Evolutionary conservation across 2,888 invertebrate genomes (phyloP), one percentile per base, ranked within the genome.

Genomic region (Acholoe squamosa): DNA sequence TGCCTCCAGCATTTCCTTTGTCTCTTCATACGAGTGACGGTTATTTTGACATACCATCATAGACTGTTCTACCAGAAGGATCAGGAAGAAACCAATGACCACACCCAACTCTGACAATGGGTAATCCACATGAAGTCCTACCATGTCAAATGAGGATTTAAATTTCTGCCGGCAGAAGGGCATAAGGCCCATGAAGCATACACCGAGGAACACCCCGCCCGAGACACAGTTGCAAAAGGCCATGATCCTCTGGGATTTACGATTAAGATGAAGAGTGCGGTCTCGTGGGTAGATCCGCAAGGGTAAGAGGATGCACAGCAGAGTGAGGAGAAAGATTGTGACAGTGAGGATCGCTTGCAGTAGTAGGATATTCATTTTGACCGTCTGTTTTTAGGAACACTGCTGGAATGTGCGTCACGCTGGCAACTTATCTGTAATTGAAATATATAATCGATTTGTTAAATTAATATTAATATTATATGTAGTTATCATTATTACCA

Each of bases 151-250:
- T 14, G 80, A 90, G 33, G 61, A 51, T 14, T 91, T 80, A 89
- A 95, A 94, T 90, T 94, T 94, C 54, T 93, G 92, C 89, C 93
- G 90, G 7, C 95, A 94, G 90, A 94, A 93, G 3, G 95, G 95
- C 31, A 95, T 92, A 14, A 95, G 93, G 54, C 94, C 94, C 12
- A 96, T 91, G 92, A 95, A 95, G 91, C 95, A 95, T 91, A 94
- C 94, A 5, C 94, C 95, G 25, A 96, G 92, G 91, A 95, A 95
- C 25, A 95, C 95, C 5, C 95, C 95, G 25, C 94, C 94, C 54
- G 95, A 93, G 43, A 95, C 89, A 91, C 95, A 95, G 92, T 95
- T 95, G 28, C 91, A 91, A 28, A 93, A 88, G 67, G 90, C 89
- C 90, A 93, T 90, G 67, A 93, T 90, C 19, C 92, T 91, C 67